A percentile compares a stretch with the other conserved stretches of the same genome.
Conservation (phyloP, 2,888 invertebrate genomes). For the Merodon equestris region DNA sequence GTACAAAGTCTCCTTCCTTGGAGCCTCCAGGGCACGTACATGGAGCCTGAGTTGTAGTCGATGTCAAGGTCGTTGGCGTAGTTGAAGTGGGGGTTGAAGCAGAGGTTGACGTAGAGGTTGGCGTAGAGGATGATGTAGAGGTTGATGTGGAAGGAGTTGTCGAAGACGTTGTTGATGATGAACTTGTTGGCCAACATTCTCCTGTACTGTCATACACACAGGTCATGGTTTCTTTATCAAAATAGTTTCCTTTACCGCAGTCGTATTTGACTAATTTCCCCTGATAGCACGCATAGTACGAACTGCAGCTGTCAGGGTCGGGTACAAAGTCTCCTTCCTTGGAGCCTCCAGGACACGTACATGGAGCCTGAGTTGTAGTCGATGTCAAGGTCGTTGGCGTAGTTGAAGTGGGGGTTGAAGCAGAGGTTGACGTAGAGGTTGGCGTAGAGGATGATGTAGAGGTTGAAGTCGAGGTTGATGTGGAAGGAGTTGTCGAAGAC, state of each 20-base stretch:
- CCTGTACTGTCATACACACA: constrained; percentile 31
- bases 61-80: neutral
- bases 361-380: neutral
- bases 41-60: neutral
- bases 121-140: neutral
- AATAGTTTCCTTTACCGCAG: constrained; percentile 70
- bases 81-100: constrained; percentile 11
- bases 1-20: constrained; percentile 35
- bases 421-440: neutral
- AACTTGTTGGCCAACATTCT: constrained; percentile 34
- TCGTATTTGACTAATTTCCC: constrained; percentile 67
- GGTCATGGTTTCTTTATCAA: constrained; percentile 47
- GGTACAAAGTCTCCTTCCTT: constrained; percentile 70
- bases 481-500: constrained; percentile 34
- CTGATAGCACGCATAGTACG: constrained; percentile 72
- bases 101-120: neutral
- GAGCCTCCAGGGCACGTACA: constrained; percentile 31
- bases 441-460: constrained; percentile 51
- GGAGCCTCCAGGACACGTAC: constrained; percentile 32
- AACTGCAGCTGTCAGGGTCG: constrained; percentile 69
- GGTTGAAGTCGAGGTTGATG: constrained; percentile 38
- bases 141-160: constrained; percentile 7
- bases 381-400: neutral
- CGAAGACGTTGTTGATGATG: neutral
- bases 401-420: neutral